A percentile compares a stretch with the other conserved stretches of the same genome.
These are phyloP conservation scores for Scomber japonicus DNA, from an alignment of 2,113 vertebrate genomes.

Conservation along the genomic window DNA sequence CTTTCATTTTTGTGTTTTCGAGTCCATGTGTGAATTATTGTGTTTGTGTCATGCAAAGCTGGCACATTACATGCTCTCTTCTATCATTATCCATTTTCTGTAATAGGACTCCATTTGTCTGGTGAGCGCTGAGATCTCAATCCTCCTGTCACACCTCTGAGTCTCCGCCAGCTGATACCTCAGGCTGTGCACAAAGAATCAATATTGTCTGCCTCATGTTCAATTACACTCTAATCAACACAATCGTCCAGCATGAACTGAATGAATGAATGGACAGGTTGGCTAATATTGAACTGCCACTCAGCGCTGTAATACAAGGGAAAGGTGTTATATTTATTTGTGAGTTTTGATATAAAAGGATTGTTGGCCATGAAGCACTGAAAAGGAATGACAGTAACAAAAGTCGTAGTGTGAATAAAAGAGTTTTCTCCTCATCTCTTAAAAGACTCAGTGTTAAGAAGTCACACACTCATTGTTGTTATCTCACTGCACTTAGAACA, in stretches of 20 bases:
- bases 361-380: not conserved
- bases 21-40: conserved; percentile 5
- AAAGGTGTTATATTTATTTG: conserved; percentile 19
- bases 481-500: no score
- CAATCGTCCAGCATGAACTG: conserved; percentile 34
- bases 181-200: conserved; percentile 63
- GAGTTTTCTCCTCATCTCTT: not conserved
- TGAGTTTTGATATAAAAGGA: not conserved
- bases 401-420: not conserved
- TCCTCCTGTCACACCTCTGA: conserved; percentile 60
- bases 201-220: conserved; percentile 70
- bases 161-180: conserved; percentile 63
- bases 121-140: conserved; percentile 62
- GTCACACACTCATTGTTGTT: not conserved
- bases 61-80: conserved; percentile 3
- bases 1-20: not conserved
- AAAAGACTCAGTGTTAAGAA: no score
- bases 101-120: conserved; percentile 49
- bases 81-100: conserved; percentile 41
- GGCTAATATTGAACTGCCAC: conserved; percentile 26
- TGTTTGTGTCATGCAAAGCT: conserved; percentile 39
- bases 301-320: conserved; percentile 1
- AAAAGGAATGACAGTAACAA: not conserved
- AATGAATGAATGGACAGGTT: conserved; percentile 43
- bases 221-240: conserved; percentile 69